phyloP scores from a whole-genome alignment of 2,113 vertebrate species.

The Campylorhamphus procurvoides region DNA sequence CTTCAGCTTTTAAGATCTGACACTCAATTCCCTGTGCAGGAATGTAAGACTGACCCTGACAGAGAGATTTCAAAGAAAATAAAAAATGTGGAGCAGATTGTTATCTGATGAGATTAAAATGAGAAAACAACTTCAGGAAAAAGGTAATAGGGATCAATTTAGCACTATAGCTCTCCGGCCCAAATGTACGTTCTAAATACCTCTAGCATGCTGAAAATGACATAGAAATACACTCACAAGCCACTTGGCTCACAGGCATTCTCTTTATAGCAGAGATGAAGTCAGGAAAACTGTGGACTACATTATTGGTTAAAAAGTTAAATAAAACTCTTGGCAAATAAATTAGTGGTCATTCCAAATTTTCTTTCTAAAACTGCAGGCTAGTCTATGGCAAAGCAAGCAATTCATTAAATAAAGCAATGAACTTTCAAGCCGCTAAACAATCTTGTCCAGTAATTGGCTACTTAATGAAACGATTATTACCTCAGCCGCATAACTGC shows the following conservation, averaged over 20 bases:
- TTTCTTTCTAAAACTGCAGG: neutral
- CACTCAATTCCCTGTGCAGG: neutral
- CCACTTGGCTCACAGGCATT: neutral
- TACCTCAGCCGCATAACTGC: neutral
- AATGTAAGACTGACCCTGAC: neutral
- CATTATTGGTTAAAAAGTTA: neutral
- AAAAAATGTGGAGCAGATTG: neutral
- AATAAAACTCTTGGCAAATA: neutral
- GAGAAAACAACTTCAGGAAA: neutral
- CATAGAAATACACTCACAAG: neutral
- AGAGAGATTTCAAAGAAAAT: neutral
- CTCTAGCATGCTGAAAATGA: neutral
- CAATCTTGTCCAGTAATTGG: neutral
- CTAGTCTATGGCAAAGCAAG: neutral
- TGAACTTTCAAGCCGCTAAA: neutral
- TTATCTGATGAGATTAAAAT: neutral
- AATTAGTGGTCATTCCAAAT: neutral
- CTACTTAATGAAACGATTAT: neutral
- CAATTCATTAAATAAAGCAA: neutral
- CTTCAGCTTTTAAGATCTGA: neutral
- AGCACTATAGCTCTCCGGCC: neutral
- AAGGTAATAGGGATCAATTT: neutral
- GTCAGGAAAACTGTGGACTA: constrained; percentile 4
- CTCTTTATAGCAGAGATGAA: neutral
- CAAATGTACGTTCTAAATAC: neutral